phyloP scores from a whole-genome alignment of 2,113 vertebrate genomes.

The Siniperca chuatsi region DNA sequence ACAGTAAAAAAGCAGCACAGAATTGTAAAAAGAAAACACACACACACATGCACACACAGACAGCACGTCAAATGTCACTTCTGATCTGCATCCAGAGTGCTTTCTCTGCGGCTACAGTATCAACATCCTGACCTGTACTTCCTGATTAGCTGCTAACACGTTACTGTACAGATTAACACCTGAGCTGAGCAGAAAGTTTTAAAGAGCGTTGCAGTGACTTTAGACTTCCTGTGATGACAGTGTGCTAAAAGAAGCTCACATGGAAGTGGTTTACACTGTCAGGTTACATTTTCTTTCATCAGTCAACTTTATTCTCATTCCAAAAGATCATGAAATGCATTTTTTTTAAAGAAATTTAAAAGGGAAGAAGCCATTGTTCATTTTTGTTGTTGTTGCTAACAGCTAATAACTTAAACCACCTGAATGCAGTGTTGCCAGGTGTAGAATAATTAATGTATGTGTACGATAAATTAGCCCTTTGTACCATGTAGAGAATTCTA shows the following conservation, averaged over 20 bases:
- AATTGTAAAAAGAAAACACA: background rate
- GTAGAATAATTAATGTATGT: too few relatives aligned
- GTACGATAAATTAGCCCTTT: too few relatives aligned
- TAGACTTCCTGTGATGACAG: background rate
- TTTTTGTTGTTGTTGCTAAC: too few relatives aligned
- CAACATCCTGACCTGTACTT: background rate
- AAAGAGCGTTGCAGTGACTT: background rate
- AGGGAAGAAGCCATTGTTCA: too few relatives aligned
- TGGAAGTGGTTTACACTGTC: background rate
- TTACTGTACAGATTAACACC: slow-evolving; percentile 12
- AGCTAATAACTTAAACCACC: too few relatives aligned
- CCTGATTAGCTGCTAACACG: slow-evolving; percentile 11
- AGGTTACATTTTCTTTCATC: background rate
- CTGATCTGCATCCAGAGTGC: background rate
- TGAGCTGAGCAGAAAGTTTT: background rate
- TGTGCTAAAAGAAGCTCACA: background rate
- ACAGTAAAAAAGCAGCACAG: background rate
- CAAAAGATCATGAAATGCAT: too few relatives aligned
- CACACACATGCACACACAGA: background rate
- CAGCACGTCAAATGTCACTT: background rate
- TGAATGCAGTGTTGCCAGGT: too few relatives aligned
- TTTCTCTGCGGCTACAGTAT: background rate
- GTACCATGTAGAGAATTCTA: too few relatives aligned
- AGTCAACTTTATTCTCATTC: too few relatives aligned
- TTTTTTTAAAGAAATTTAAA: too few relatives aligned